Percentiles rank a stretch among this genome's conserved stretches.
phyloP scores from a whole-genome alignment of 2,797 vertebrate genomes.

The Tenualosa ilisha region DNA sequence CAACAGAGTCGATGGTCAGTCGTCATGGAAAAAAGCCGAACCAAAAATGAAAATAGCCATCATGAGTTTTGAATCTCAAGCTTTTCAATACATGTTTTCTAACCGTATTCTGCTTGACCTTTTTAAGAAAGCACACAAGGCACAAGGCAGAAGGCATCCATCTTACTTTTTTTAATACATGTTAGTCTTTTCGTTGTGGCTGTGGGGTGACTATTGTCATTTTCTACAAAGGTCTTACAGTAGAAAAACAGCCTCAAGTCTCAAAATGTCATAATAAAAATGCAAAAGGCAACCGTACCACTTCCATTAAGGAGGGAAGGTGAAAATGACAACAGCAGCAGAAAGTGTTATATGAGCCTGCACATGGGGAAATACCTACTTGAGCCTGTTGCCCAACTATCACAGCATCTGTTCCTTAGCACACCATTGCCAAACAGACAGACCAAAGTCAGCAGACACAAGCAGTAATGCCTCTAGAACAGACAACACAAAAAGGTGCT shows the following conservation, averaged over 20 bases:
- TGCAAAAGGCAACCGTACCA: neutral
- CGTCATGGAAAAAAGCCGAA: neutral
- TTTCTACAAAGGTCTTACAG: constrained; percentile 1
- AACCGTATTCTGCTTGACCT: neutral
- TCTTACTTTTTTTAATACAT: neutral
- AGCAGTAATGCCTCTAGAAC: neutral
- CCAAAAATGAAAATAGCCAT: neutral
- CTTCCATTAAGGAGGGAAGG: neutral
- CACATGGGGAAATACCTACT: neutral
- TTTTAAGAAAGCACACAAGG: neutral
- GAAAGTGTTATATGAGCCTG: neutral
- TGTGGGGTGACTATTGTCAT: neutral
- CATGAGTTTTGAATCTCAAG: neutral
- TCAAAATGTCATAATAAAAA: constrained; percentile 18
- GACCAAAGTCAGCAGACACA: neutral
- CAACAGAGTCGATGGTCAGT: neutral
- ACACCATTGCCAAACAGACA: neutral
- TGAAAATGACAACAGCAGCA: neutral
- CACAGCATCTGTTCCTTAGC: neutral
- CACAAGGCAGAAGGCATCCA: neutral
- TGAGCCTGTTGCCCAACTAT: neutral
- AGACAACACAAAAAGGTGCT: neutral
- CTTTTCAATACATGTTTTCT: neutral
- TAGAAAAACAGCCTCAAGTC: neutral
- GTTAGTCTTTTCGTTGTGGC: neutral